Evolutionary conservation across 2,797 vertebrate species (phyloP).

Genomic region (Poecilia velifera): DNA sequence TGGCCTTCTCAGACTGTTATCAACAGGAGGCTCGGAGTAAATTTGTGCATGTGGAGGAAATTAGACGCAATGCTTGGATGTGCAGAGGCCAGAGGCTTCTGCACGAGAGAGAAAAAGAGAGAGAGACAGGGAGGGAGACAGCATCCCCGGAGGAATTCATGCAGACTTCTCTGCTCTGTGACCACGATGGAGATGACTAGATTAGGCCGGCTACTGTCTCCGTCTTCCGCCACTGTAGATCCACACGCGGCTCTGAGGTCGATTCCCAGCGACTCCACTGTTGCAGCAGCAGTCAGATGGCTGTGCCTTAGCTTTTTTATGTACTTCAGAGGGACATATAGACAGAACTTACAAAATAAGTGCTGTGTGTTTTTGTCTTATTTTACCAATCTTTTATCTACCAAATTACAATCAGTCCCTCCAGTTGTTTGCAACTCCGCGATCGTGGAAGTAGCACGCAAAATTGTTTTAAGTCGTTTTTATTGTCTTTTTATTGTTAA

Average conservation of each 20-base stretch:
- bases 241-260: constrained; percentile 34
- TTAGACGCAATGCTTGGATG: constrained; percentile 30
- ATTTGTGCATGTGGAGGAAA: constrained; percentile 23
- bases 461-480: too few species aligned
- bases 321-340: too few species aligned
- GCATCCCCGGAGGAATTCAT: constrained; percentile 61
- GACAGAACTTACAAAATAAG: too few species aligned
- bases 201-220: constrained; percentile 47
- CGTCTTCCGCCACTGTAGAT: constrained; percentile 21
- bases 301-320: not conserved
- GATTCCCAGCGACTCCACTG: constrained; percentile 38
- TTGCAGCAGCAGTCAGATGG: constrained; percentile 1
- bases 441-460: too few species aligned
- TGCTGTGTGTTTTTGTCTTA: too few species aligned
- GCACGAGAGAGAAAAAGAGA: constrained; percentile 8
- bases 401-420: too few species aligned
- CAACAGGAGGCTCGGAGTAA: constrained; percentile 8
- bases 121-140: constrained; percentile 16
- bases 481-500: too few species aligned
- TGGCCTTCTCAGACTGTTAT: constrained; percentile 4
- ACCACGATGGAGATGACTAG: constrained; percentile 68
- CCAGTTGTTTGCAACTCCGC: too few species aligned
- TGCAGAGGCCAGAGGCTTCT: constrained; percentile 40
- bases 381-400: too few species aligned
- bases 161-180: constrained; percentile 61